These are phyloP conservation scores for Oceanodroma leucorhoa DNA, from an alignment of 2,797 vertebrate species.

Conservation along the genomic window DNA sequence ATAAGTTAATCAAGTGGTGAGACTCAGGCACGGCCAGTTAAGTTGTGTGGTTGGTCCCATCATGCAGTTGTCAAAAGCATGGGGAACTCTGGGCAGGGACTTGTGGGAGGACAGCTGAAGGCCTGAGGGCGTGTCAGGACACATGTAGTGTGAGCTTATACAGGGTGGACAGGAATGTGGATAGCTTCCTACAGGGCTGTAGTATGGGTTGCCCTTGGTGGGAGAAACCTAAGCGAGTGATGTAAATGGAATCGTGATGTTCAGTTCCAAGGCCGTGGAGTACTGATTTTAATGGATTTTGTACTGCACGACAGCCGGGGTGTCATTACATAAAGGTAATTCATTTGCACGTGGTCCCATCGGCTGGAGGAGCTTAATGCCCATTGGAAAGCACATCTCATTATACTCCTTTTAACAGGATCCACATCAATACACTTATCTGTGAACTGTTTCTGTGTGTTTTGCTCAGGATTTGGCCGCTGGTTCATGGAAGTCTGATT, in stretches of 20 bases:
- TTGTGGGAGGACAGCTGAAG: background rate
- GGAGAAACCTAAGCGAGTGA: background rate
- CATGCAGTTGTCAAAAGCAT: background rate
- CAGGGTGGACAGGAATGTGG: background rate
- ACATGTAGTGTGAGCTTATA: background rate
- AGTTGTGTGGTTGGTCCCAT: background rate
- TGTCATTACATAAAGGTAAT: background rate
- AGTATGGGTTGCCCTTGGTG: background rate
- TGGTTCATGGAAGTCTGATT: background rate
- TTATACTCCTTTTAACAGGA: background rate
- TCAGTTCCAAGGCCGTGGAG: background rate
- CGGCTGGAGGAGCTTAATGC: background rate
- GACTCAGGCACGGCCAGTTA: background rate
- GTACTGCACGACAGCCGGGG: background rate
- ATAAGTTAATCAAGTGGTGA: background rate
- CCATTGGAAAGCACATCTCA: background rate
- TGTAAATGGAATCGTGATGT: accelerated
- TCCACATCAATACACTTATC: background rate
- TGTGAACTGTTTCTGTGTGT: background rate
- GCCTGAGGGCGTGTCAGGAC: accelerated
- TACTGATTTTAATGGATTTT: background rate
- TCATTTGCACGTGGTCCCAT: background rate
- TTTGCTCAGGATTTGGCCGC: background rate
- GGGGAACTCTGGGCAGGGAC: background rate
- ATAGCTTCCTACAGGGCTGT: background rate